Evolutionary conservation across 2,888 invertebrate species (phyloP), one percentile per base, ranked within the genome.

Genomic region (Aelia acuminata): DNA sequence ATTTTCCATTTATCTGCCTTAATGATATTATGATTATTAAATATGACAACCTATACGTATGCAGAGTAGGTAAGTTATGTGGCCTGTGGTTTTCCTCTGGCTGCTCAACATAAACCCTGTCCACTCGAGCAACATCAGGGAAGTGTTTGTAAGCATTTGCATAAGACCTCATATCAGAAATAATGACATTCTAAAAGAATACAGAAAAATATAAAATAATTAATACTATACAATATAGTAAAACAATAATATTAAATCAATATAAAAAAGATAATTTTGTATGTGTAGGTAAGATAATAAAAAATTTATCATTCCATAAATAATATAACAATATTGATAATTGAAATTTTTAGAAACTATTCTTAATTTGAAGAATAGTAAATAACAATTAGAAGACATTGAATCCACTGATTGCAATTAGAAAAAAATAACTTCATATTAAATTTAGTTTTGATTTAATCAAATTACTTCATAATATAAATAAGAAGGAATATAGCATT

Each of bases 111-210:
- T 89, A 90, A 85, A 89, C 90, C 75, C 90, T 89, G 31, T 91
- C 91, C 2, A 91, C 91, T 88, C 90, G 90, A 20, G 91, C 90
- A 7, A 92, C 91, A 90, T 92, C 92, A 35, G 91, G 92, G 89
- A 91, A 92, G 85, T 91, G 91, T 86, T 91, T 91, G 89, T 91
- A 91, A 48, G 91, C 91, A 75, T 90, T 90, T 8, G 89, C 89
- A 57, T 90, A 90, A 26, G 89, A 88, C 49, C 90, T 87, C 50
- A 90, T 88, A 20, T 84, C 88, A n/a, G 80, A 80, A 47, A 80
- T 80, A 47, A 80, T 80, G 22, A 80, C 80, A 80, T 80, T 80
- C 88, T 88, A 47, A 57, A 53, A 87, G 31, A 70, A 47, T 91
- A 91, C 89, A 91, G 91, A 63, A 91, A 91, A 49, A n/a, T 90